These are phyloP conservation scores for Perithous albicinctus DNA, from an alignment of 2,888 invertebrate species.

Conservation along the genomic window DNA sequence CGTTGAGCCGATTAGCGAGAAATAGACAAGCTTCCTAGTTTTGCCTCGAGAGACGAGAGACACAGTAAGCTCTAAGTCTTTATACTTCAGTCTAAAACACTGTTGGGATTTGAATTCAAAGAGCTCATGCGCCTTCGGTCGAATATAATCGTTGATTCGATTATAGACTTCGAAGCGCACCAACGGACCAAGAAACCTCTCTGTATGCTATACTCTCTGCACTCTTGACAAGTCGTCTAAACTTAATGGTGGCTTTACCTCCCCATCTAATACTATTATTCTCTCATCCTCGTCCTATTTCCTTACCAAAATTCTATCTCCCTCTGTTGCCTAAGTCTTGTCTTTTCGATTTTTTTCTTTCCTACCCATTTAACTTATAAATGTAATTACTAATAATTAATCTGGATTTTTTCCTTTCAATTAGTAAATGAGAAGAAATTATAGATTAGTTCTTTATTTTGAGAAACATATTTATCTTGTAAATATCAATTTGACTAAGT, in stretches of 20 bases:
- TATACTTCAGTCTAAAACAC: conserved; percentile 23
- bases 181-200: conserved; percentile 19
- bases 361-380: background rate
- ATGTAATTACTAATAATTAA: no score
- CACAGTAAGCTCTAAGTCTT: conserved; percentile 13
- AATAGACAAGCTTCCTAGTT: conserved; percentile 17
- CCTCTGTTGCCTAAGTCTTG: background rate
- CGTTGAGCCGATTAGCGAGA: conserved; percentile 30
- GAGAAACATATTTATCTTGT: background rate
- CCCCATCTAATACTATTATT: background rate
- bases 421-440: background rate
- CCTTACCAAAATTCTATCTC: background rate
- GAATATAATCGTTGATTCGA: conserved; percentile 51
- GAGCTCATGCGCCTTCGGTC: conserved; percentile 36
- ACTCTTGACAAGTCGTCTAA: conserved; percentile 9
- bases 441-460: background rate
- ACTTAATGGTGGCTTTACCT: background rate
- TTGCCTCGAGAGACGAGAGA: conserved; percentile 1
- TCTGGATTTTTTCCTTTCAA: background rate
- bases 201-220: background rate
- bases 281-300: background rate
- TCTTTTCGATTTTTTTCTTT: background rate
- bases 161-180: conserved; percentile 30
- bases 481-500: background rate
- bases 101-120: conserved; percentile 38